A percentile compares a stretch with the other conserved stretches of the same genome.
These are phyloP conservation scores for Muschampia plurimacula DNA, from an alignment of 2,888 invertebrate species.

Conservation along the genomic window DNA sequence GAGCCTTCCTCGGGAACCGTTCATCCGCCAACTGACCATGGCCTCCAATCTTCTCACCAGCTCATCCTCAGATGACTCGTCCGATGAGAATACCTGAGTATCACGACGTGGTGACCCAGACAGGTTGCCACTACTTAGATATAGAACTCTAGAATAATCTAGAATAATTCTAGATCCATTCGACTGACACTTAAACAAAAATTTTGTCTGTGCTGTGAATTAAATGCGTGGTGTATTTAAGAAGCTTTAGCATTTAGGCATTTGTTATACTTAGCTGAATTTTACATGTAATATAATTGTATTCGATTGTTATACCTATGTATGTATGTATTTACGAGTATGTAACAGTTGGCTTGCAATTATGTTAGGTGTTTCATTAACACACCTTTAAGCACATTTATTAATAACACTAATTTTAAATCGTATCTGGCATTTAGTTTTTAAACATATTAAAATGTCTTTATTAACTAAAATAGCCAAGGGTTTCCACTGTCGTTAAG, in stretches of 20 bases:
- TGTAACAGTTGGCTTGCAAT: neutral
- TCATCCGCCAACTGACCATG: conserved; percentile 86
- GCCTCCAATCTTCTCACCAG: conserved; percentile 87
- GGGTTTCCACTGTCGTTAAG: conserved; percentile 9
- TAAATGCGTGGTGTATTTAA: conserved; percentile 33
- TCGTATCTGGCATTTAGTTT: conserved; percentile 24
- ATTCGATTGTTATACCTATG: neutral
- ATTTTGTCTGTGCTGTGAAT: conserved; percentile 36
- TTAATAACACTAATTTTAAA: conserved; percentile 10
- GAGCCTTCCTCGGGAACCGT: conserved; percentile 86
- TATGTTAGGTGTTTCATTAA: neutral
- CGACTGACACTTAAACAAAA: conserved; percentile 21
- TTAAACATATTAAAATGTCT: neutral
- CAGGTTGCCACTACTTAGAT: conserved; percentile 81
- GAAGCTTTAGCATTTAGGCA: conserved; percentile 31
- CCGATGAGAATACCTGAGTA: conserved; percentile 83
- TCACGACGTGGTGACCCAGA: conserved; percentile 80
- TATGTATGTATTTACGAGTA: neutral
- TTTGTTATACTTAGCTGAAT: conserved; percentile 31
- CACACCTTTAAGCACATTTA: conserved; percentile 3
- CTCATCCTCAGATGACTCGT: conserved; percentile 85
- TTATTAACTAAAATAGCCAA: conserved; percentile 32
- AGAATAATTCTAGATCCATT: conserved; percentile 16
- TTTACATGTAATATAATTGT: conserved; percentile 16
- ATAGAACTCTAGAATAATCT: conserved; percentile 72